Base-by-base conservation (phyloP, 2,888 invertebrate genomes). In the Thereva unica region DNA sequence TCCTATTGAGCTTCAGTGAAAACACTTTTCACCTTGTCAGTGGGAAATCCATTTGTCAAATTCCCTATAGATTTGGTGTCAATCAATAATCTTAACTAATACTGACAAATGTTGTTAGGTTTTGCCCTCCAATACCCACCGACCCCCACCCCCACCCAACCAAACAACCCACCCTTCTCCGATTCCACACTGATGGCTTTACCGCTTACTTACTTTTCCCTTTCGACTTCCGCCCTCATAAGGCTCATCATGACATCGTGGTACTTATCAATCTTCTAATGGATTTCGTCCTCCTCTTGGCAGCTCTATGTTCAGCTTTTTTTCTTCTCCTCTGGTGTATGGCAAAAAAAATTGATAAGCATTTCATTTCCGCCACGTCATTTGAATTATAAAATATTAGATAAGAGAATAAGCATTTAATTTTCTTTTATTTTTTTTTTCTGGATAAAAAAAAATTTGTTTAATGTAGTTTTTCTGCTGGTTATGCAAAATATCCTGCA, bases 31-130 rank as follows among this genome's bases (percentile, higher is more conserved):
- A 66, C 61, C 59, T 66, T 57, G 66, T 65, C 64, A 55, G 61
- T 47, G 44, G 55, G 61, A 66, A 61, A 68, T 66, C 66, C 65
- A 66, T 66, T 68, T 68, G 68, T 68, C 55, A 61, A 68, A 61
- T 56, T 68, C 65, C 68, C 68, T 61, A 55, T 49, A 55, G 68
- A 66, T 61, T 65, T 63, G 34, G 53, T 66, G 61, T 68, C 68
- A 68, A 68, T 68, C 68, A 68, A 49, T 68, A 59, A 68, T 68
- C 68, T 65, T 65, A 65, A 68, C 61, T 65, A 68, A 68, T 65
- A 65, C 68, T 65, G 68, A 68, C 68, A 65, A 68, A 68, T 65
- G 61, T 61, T 50, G 23, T 40, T 61, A 12, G 50, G 61, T 49
- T 50, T 61, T 38, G 7, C 50, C 7, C 37, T 41, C 40, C n/a